Percentiles rank a stretch among this genome's conserved stretches.
phyloP scores from a whole-genome alignment of 2,888 invertebrate species.

The Sesamia inferens region DNA sequence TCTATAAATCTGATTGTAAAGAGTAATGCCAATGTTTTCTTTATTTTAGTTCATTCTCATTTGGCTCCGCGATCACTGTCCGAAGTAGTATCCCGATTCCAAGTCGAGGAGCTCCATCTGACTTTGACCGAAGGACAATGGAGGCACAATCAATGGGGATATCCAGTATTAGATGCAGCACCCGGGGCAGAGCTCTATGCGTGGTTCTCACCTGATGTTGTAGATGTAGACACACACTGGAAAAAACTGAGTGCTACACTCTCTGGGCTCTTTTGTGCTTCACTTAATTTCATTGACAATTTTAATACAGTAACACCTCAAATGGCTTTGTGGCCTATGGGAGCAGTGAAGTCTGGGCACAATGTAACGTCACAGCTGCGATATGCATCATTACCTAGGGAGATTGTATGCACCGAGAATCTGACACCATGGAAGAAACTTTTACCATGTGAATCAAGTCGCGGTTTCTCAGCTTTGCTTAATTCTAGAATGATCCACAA shows the following conservation, averaged over 20 bases:
- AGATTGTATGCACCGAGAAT: conserved; percentile 99
- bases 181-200: conserved; percentile 98
- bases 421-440: conserved; percentile 99
- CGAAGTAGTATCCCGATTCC: conserved; percentile 95
- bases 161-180: conserved; percentile 96
- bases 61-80: conserved; percentile 96
- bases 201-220: conserved; percentile 94
- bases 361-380: conserved; percentile 90
- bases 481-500: conserved; percentile 98
- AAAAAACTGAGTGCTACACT: conserved; percentile 96
- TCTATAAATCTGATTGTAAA: not conserved
- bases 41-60: conserved; percentile 92
- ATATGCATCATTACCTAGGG: conserved; percentile 97
- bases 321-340: conserved; percentile 94
- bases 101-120: conserved; percentile 97
- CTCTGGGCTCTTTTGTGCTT: conserved; percentile 98
- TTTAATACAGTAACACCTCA: conserved; percentile 96
- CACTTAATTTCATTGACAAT: conserved; percentile 97
- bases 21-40: not conserved
- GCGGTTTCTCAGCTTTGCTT: conserved; percentile 96
- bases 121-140: conserved; percentile 98
- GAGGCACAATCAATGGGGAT: conserved; percentile 98
- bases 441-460: conserved; percentile 97
- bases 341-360: conserved; percentile 87
- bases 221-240: conserved; percentile 95